phyloP scores from a whole-genome alignment of 30 jellyfish, hydroid and myxozoan genomes.

The Aurelia sp. region DNA sequence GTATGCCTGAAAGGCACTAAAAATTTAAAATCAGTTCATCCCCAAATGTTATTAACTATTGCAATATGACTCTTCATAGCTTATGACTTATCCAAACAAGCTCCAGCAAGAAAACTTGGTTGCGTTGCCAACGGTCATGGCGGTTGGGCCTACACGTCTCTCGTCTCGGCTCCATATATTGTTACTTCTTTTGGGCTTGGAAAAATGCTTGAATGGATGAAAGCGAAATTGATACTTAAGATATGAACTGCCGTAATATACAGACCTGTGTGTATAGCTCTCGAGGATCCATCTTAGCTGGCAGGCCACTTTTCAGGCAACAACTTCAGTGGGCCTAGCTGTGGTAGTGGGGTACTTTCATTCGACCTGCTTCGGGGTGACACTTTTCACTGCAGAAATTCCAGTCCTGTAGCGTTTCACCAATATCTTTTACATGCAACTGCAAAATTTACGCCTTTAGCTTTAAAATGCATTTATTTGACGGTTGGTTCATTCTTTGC shows the following conservation, averaged over 20 bases:
- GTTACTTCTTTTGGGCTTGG: neutral
- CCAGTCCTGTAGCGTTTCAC: too few species aligned
- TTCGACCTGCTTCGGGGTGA: neutral
- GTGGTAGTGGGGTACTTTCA: neutral
- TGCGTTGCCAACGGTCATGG: too few species aligned
- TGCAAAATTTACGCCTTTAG: too few species aligned
- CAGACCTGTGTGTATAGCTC: constrained; percentile 34
- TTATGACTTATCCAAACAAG: too few species aligned
- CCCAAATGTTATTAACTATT: too few species aligned
- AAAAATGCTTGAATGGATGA: neutral
- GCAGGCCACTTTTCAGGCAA: neutral
- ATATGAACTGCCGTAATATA: neutral
- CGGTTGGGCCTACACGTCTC: too few species aligned
- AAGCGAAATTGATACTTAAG: neutral
- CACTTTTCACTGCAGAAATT: too few species aligned
- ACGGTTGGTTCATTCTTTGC: neutral
- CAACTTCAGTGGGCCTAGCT: neutral
- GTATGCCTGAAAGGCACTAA: too few species aligned
- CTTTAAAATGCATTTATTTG: neutral
- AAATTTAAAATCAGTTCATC: too few species aligned
- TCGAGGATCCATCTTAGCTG: constrained; percentile 4
- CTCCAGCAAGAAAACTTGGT: too few species aligned
- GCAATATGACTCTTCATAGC: too few species aligned
- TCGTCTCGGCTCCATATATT: neutral
- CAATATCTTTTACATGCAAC: too few species aligned